Evolutionary conservation across 2,797 vertebrate species (phyloP), one percentile per base, ranked within the genome.

Genomic region (Notolepis coatsorum): DNA sequence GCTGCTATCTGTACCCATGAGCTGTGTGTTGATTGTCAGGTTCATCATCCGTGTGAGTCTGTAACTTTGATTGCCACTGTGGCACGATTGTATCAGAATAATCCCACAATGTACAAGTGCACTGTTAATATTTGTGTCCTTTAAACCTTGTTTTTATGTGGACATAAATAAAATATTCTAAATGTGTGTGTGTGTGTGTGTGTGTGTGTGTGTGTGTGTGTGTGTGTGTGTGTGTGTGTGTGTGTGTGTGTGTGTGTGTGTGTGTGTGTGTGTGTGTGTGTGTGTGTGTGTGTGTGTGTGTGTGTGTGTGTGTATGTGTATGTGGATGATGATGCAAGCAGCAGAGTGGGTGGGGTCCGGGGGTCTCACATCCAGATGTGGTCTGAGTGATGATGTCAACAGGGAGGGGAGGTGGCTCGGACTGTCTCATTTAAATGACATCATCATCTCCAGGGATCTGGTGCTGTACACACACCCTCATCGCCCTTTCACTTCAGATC

Each of bases 381-480:
- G 21, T 15, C 7, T 49, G 13, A n/a, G 41, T 23, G 25, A 30
- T 49, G 46, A 82, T 71, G 77, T 81, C 75, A 82, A 2, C 54
- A 12, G 80, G 80, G 75, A 56, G 80, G 65, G 71, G 68, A 23
- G 46, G 30, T 8, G 20, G 35, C 35, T n/a, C 35, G 5, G 50
- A 31, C 69, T 33, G 6, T 58, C 45, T 55, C 52, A 13, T 50
- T 49, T 15, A 35, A 45, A 61, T 69, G 76, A 81, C 74, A 79
- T 84, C 79, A 76, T 39, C 3, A n/a, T 35, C 71, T 66, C 52
- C 0, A 20, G 73, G 51, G 74, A 65, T 28, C 23, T 55, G 51
- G 43, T 50, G n/a, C 52, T 56, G 3, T 2, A 42, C 17, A 43
- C 25, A 43, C 38, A 31, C 15, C 20, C 38, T 12, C 23, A 39